A percentile compares a stretch with the other conserved stretches of the same genome.
Evolutionary conservation across 1,140 invertebrate species (phyloP).

Genomic region (Aplysia californica): DNA sequence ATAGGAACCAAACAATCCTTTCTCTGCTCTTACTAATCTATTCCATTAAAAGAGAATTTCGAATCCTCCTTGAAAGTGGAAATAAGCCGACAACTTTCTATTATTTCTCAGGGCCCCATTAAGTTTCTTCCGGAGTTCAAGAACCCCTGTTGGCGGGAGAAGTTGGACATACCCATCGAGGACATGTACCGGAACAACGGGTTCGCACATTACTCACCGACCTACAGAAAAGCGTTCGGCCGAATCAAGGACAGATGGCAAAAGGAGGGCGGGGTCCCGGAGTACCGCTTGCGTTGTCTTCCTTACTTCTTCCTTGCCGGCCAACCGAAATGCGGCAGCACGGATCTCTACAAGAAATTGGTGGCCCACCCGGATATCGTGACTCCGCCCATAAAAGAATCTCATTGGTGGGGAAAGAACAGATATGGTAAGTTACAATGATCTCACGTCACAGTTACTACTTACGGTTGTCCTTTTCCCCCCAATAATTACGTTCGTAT

Average conservation of each 20-base stretch:
- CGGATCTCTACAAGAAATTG: conserved; percentile 55
- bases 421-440: conserved; percentile 51
- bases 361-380: conserved; percentile 49
- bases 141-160: conserved; percentile 23
- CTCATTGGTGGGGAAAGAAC: conserved; percentile 63
- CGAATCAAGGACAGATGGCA: neutral
- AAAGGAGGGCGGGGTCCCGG: too few species aligned
- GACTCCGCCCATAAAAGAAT: conserved; percentile 54
- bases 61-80: neutral
- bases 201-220: neutral
- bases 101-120: conserved; percentile 1
- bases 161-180: neutral
- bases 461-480: too few species aligned
- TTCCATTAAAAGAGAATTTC: neutral
- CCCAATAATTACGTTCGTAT: too few species aligned
- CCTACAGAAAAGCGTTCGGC: conserved; percentile 5
- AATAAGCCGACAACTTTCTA: neutral
- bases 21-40: neutral
- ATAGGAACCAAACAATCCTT: neutral
- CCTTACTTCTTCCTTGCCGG: conserved; percentile 61
- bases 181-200: conserved; percentile 2
- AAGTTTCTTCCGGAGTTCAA: conserved; percentile 16
- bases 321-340: conserved; percentile 59
- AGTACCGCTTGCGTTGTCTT: conserved; percentile 39
- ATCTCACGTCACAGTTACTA: too few species aligned